Evolutionary conservation across 2,888 invertebrate species (phyloP), one percentile per base, ranked within the genome.

Genomic region (Drosophila barbarae): DNA sequence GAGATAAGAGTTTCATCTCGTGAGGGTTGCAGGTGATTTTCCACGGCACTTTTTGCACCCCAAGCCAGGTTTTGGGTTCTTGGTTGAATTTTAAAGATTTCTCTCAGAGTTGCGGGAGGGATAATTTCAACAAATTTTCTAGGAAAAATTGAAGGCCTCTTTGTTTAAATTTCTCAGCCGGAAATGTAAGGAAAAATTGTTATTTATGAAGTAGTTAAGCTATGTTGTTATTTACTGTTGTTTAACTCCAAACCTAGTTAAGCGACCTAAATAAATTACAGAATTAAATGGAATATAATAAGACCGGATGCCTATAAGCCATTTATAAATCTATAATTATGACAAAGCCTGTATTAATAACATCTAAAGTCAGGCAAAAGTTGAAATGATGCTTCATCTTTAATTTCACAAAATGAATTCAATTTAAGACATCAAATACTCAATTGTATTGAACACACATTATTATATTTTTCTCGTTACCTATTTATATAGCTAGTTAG

Each of bases 1-100:
- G 42, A 50, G 42, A 49, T 42, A 60, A 67, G 49, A 55, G 57
- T 47, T 52, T 53, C 23, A 21, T 39, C 12, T 15, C 23, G 23
- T 46, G 21, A 32, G 32, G 15, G 23, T 23, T 23, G 21, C 53
- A 42, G 42, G 53, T 49, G 53, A 34, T 42, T 53, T 46, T 18
- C 46, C 30, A 23, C 13, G 28, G 15, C 44, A 44, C 28, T 44
- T 28, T 28, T 41, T 15, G 46, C 39, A 30, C 51, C 18, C 9
- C 39, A 21, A 41, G 21, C 34, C 3, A 1, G 7, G 7, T 23
- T 49, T 35, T 9, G 10, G 7, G 10, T 34, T 35, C 13, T 18
- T 21, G 5, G 21, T 47, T 47, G 32, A 47, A 34, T 34, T 32
- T 47, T 47, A 21, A 47, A 47, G 13, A 23, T 23, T 15, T 44